Evolutionary conservation across 2,113 vertebrate genomes (phyloP), one percentile per base, ranked within the genome.

Genomic region (Tachuris rubrigastra): DNA sequence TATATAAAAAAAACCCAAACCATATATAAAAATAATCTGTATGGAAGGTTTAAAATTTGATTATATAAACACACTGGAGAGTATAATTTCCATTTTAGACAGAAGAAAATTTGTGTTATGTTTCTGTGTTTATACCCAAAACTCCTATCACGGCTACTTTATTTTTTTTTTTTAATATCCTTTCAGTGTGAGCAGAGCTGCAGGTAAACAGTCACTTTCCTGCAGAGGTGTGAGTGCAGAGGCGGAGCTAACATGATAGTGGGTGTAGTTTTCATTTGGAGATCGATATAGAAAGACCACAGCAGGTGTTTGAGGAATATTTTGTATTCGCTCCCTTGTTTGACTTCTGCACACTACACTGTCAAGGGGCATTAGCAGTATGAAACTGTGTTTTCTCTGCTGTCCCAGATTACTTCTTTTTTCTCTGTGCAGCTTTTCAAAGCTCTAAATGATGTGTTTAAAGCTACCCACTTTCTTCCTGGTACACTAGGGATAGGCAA

Each of bases 191-290:
- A 77, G 60, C 39, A 72, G 19, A 84, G 14, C 46, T 91, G 27
- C 9, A 27, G 39, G 24, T 44, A 47, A 25, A 55, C 58, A 77
- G 47, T 55, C 76, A 18, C 20, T 27, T 82, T 76, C n/a, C 55
- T 41, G 21, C 69, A 55, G 18, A 79, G 53, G 11, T 42, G 42
- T 52, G n/a, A 65, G 33, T 21, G 44, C 9, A 1, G 19, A 71
- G 60, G 49, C 66, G 59, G 50, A 90, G 53, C 68, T 82, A 60
- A 78, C 49, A 60, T 49, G n/a, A 73, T 44, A 67, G 56, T 2
- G 10, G 47, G 50, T 81, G 12, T 93, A 77, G 74, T 95, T 96
- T 92, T 95, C 67, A 81, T 87, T 60, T 62, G 65, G 62, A 91
- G 65, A 90, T 91, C 95, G 76, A 59, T 93, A 82, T 5, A 68